phyloP scores from a whole-genome alignment of 2,888 invertebrate genomes.

The Ectemnius cavifrons region DNA sequence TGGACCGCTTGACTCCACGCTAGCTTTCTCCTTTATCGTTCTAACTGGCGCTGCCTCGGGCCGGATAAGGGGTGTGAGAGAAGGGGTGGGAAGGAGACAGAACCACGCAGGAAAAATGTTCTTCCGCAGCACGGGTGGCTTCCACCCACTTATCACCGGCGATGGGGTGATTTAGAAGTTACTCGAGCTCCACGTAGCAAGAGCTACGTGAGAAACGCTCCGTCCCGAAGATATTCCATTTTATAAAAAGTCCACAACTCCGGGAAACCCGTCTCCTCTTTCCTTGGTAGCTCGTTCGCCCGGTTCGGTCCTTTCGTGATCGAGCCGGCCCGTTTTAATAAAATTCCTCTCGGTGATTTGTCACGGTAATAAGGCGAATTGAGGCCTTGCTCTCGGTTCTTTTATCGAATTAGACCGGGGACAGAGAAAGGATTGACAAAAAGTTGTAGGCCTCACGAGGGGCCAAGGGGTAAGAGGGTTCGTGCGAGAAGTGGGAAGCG shows the following conservation, averaged over 20 bases:
- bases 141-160: slow-evolving; percentile 13
- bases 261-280: no score
- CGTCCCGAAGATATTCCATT: slow-evolving; percentile 5
- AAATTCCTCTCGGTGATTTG: slow-evolving; percentile 17
- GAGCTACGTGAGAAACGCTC: not conserved
- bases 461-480: not conserved
- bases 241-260: slow-evolving; percentile 1
- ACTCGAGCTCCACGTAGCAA: slow-evolving; percentile 7
- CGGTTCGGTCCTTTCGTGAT: not conserved
- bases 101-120: slow-evolving; percentile 3
- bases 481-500: not conserved
- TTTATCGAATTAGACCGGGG: slow-evolving; percentile 5
- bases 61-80: not conserved
- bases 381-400: not conserved
- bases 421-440: slow-evolving; percentile 21
- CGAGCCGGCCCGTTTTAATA: slow-evolving; percentile 18
- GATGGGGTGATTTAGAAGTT: slow-evolving; percentile 20
- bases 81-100: not conserved
- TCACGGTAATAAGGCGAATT: slow-evolving; percentile 4
- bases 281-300: not conserved
- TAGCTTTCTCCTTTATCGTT: slow-evolving; percentile 6
- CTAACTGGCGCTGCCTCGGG: not conserved
- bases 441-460: slow-evolving; percentile 1
- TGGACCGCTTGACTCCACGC: no score
- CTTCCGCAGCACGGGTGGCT: not conserved